Evolutionary conservation across 1,140 invertebrate species (phyloP), one percentile per base, ranked within the genome.

Genomic region (Doryteuthis pealeii): DNA sequence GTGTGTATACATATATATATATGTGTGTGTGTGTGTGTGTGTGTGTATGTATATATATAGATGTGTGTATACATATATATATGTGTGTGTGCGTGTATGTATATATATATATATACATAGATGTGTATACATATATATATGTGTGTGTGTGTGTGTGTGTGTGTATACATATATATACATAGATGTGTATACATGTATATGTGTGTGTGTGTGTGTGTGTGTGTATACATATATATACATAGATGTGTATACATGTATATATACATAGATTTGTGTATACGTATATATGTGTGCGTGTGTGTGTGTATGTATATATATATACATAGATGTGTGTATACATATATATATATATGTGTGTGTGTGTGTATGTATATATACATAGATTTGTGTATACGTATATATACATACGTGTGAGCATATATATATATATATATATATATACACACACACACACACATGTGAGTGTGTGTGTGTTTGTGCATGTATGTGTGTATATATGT

Each of bases 281-380:
- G 45, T 49, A 22, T 49, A 22, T 49, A 74, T 78, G 78, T 68
- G 65, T 74, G 6, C 79, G 78, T 45, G 30, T 22, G 49, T 69
- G 40, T 69, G 1, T 68, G 58, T 73, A 1, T 33, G 31, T 43
- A 35, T 43, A 15, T 4, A 67, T 6, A 58, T 73, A 54, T 10
- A n/a, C 32, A 32, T 66, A 30, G 26, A 32, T 28, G 58, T 40
- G 26, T 73, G 33, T 65, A 65, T 33, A 18, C 14, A 14, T 32
- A 35, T 18, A 14, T 31, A 14, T 35, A 35, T 35, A 15, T n/a
- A 30, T 71, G 26, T 22, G 22, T 49, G 22, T 49, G 22, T 49
- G 45, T 49, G 22, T 49, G 22, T 49, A 49, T 49, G 22, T 49
- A 22, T 49, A 49, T 49, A 22, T 49, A 49, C 22, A 49, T 49